Base-by-base conservation (phyloP, 2,797 vertebrate genomes). In the Eulemur albifrons region DNA sequence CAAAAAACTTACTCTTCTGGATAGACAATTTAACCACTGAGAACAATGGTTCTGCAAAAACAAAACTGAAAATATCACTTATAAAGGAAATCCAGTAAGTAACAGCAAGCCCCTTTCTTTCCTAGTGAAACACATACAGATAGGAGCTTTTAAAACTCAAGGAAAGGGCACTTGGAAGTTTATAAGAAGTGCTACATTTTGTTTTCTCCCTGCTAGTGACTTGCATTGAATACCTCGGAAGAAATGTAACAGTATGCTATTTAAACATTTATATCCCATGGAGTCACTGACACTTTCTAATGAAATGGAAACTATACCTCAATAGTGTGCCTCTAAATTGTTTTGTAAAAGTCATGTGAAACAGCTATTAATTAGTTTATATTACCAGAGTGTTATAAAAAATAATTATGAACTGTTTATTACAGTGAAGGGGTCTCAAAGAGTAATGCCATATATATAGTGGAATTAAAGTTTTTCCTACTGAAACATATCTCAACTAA, bases 271-370 rank as follows among this genome's bases (percentile, higher is more conserved):
- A 25, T 61, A 80, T 91, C 3, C 59, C 43, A 79, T n/a, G 38
- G 18, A 63, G 48, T 83, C 57, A 93, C 65, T 84, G 88, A 91
- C 14, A 43, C 50, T 75, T 80, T 35, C 21, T 63, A 93, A 76
- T 76, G 20, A 93, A 92, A 93, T 54, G n/a, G 30, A 95, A 92
- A 85, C 23, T 23, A 13, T n/a, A 70, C 30, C 52, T 57, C 61
- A 85, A 75, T 69, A 50, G 5, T n/a, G 15, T 35, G 10, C 35
- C 52, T 77, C 79, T 73, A 91, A 57, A 45, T 12, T 43, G 80
- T 52, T 94, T 82, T 73, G 17, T 77, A 82, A 86, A 82, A 90
- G 69, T 86, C 79, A 95, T 15, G 30, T 82, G 63, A 90, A 94
- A 94, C 10, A 59, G 23, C 67, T 76, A 63, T 82, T 54, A 88